These are phyloP conservation scores for Nyctibius grandis DNA, from an alignment of 2,797 vertebrate species.

Conservation along the genomic window DNA sequence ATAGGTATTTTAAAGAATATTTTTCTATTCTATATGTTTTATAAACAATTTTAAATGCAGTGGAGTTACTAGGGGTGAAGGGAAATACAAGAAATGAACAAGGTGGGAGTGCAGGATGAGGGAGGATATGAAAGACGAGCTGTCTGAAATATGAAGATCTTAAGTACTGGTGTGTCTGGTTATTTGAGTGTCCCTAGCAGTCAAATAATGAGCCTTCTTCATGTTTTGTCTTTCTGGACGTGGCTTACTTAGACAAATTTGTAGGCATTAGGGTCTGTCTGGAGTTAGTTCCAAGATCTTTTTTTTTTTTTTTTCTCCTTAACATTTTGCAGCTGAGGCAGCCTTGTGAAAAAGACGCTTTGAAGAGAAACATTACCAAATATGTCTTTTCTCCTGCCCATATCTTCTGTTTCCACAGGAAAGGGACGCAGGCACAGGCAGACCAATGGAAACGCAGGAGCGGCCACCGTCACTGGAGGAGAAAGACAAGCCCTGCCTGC, in stretches of 20 bases:
- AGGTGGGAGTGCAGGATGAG: conserved; percentile 48
- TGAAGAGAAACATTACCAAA: conserved; percentile 77
- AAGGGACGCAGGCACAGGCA: conserved; percentile 52
- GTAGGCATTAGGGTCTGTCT: conserved; percentile 80
- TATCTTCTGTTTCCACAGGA: conserved; percentile 77
- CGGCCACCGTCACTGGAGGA: neutral
- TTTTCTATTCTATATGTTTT: conserved; percentile 64
- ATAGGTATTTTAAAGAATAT: conserved; percentile 51
- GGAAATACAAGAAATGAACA: conserved; percentile 54
- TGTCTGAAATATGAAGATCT: conserved; percentile 65
- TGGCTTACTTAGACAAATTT: conserved; percentile 76
- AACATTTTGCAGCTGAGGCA: conserved; percentile 76
- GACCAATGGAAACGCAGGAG: conserved; percentile 48
- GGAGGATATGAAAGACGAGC: conserved; percentile 59
- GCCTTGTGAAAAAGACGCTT: conserved; percentile 69
- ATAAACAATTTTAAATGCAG: conserved; percentile 39
- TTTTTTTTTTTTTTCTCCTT: conserved; percentile 63
- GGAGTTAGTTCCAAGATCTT: conserved; percentile 78
- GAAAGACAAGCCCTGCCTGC: conserved; percentile 16
- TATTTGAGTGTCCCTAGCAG: conserved; percentile 71
- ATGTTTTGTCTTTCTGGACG: conserved; percentile 75
- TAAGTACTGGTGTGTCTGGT: conserved; percentile 73
- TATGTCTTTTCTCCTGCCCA: conserved; percentile 74
- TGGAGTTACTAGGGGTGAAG: conserved; percentile 7
- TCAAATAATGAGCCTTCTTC: conserved; percentile 74